Conservation (phyloP, 2,888 invertebrate species). For the Spicauda simplicius region DNA sequence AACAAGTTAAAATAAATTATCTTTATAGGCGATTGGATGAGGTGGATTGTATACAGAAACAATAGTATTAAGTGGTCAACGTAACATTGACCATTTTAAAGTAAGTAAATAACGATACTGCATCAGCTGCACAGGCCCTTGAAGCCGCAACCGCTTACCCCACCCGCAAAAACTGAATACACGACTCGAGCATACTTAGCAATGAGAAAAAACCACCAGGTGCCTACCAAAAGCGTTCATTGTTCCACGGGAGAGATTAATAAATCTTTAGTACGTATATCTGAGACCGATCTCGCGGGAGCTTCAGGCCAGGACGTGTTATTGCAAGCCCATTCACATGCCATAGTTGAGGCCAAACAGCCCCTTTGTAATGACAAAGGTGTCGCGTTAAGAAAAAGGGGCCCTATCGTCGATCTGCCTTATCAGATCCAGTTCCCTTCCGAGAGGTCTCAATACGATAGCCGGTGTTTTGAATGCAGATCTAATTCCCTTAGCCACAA, state of each 20-base stretch:
- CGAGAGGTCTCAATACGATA: conserved; percentile 81
- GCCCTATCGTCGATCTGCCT: conserved; percentile 82
- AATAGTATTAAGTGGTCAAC: background rate
- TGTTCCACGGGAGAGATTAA: conserved; percentile 83
- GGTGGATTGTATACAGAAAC: background rate
- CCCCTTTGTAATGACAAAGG: conserved; percentile 84
- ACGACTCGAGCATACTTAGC: conserved; percentile 65
- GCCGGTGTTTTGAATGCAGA: conserved; percentile 78
- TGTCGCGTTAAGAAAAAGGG: conserved; percentile 84
- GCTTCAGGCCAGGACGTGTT: conserved; percentile 78
- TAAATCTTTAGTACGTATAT: conserved; percentile 82
- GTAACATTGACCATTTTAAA: background rate
- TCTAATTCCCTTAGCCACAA: conserved; percentile 80
- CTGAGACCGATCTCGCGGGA: conserved; percentile 81
- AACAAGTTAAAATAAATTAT: background rate
- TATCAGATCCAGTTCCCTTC: conserved; percentile 84
- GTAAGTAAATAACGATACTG: conserved; percentile 30
- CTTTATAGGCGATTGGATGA: background rate
- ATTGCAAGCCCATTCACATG: conserved; percentile 84
- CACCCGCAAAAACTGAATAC: conserved; percentile 75
- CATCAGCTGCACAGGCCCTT: conserved; percentile 47
- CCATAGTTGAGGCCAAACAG: conserved; percentile 81
- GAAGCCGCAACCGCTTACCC: conserved; percentile 55
- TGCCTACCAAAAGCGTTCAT: conserved; percentile 79
- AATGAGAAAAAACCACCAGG: conserved; percentile 80